These are phyloP conservation scores for Cheilosia impressa DNA, from an alignment of 2,888 invertebrate species.

Conservation along the genomic window DNA sequence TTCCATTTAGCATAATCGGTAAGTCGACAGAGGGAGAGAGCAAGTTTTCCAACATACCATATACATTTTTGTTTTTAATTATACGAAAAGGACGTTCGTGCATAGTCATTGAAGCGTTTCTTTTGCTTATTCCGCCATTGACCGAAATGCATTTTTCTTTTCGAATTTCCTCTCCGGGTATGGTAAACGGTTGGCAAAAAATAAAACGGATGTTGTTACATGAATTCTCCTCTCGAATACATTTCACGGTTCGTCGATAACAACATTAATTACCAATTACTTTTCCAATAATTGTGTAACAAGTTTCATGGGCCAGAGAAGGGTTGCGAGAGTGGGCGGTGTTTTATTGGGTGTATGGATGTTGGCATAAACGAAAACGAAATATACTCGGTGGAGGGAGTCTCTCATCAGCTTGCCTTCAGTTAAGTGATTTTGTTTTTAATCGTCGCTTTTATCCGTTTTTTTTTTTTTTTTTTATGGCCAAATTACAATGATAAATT, in stretches of 20 bases:
- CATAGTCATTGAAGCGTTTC: not conserved
- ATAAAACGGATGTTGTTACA: not conserved
- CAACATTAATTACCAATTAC: constrained; percentile 41
- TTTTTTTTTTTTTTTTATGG: not conserved
- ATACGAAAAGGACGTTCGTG: not conserved
- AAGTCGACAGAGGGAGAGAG: constrained; percentile 75
- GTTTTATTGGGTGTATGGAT: not conserved
- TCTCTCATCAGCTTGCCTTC: constrained; percentile 8
- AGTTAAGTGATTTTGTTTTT: constrained; percentile 11
- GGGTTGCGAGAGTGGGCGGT: not conserved
- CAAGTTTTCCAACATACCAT: not conserved
- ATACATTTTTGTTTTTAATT: not conserved
- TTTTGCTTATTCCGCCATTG: not conserved
- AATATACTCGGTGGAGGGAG: not conserved
- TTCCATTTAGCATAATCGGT: constrained; percentile 95
- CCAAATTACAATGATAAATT: not conserved
- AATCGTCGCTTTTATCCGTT: not conserved
- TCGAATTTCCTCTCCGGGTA: not conserved
- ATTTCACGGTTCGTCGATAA: constrained; percentile 30
- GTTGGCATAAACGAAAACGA: not conserved
- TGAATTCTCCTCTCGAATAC: constrained; percentile 6
- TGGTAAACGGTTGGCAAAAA: not conserved
- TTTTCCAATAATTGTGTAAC: constrained; percentile 35
- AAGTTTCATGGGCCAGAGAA: constrained; percentile 1
- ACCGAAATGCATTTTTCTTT: not conserved